A percentile compares a stretch with the other conserved stretches of the same genome.
Evolutionary conservation across 2,113 vertebrate genomes (phyloP).

Genomic region (Phasianus colchicus): DNA sequence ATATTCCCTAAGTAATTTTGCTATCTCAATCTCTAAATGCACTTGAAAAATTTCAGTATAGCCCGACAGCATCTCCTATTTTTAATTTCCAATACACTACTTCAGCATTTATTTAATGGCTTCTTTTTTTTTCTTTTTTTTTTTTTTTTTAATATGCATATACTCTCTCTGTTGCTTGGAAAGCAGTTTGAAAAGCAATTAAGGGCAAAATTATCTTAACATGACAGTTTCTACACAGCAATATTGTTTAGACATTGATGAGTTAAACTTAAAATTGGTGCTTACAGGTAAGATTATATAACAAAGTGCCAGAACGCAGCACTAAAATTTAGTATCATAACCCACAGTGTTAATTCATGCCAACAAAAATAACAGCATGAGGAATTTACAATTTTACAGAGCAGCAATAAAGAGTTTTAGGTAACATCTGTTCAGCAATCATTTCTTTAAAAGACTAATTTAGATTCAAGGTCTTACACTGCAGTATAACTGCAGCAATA

Average conservation of each 20-base stretch:
- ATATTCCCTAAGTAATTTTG: slow-evolving; percentile 18
- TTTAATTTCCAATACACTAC: slow-evolving; percentile 52
- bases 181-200: slow-evolving; percentile 48
- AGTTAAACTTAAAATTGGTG: slow-evolving; percentile 69
- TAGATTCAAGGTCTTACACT: slow-evolving; percentile 73
- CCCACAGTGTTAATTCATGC: slow-evolving; percentile 74
- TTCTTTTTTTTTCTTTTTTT: background rate
- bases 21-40: background rate
- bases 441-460: slow-evolving; percentile 78
- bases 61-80: background rate
- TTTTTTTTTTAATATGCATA: background rate
- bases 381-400: slow-evolving; percentile 77
- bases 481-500: slow-evolving; percentile 72
- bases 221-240: slow-evolving; percentile 41
- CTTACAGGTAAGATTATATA: slow-evolving; percentile 79
- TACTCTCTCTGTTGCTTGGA: slow-evolving; percentile 26
- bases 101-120: slow-evolving; percentile 49
- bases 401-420: slow-evolving; percentile 72
- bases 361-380: slow-evolving; percentile 81
- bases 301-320: slow-evolving; percentile 72
- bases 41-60: background rate
- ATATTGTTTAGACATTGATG: slow-evolving; percentile 74
- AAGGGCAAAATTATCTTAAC: slow-evolving; percentile 63
- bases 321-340: slow-evolving; percentile 77
- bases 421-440: slow-evolving; percentile 80